Percentiles rank a stretch among this genome's conserved stretches.
phyloP scores from a whole-genome alignment of 1,140 invertebrate genomes.

The Lethocerus indicus region DNA sequence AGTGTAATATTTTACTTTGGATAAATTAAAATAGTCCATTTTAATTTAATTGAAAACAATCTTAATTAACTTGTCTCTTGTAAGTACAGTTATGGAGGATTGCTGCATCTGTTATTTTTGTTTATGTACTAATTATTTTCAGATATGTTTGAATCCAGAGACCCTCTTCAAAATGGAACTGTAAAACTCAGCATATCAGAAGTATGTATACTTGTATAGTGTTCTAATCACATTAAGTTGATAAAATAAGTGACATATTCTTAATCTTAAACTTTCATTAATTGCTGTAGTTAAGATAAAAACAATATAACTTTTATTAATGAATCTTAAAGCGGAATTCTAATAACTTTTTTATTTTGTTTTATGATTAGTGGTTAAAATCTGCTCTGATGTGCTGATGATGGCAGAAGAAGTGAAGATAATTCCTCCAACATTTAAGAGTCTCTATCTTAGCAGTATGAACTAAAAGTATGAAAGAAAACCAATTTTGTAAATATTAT shows the following conservation, averaged over 20 bases:
- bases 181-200: slow-evolving; percentile 65
- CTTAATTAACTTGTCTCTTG: not conserved
- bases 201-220: slow-evolving; percentile 28
- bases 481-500: too few relatives aligned
- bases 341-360: slow-evolving; percentile 24
- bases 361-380: slow-evolving; percentile 54
- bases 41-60: not conserved
- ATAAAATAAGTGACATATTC: not conserved
- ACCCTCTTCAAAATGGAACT: slow-evolving; percentile 62
- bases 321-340: not conserved
- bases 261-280: not conserved
- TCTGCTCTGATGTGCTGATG: slow-evolving; percentile 54
- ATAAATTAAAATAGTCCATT: not conserved
- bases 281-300: not conserved
- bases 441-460: too few relatives aligned
- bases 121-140: slow-evolving; percentile 22
- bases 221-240: slow-evolving; percentile 8
- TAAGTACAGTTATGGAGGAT: not conserved
- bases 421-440: too few relatives aligned
- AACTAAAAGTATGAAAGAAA: too few relatives aligned
- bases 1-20: not conserved
- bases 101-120: not conserved
- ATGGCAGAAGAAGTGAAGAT: too few relatives aligned
- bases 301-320: slow-evolving; percentile 9
- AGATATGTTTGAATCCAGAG: slow-evolving; percentile 67